A percentile compares a stretch with the other conserved stretches of the same genome.
Conservation (phyloP, 2,888 invertebrate genomes). For the Lepidocyrtoides sp. region DNA sequence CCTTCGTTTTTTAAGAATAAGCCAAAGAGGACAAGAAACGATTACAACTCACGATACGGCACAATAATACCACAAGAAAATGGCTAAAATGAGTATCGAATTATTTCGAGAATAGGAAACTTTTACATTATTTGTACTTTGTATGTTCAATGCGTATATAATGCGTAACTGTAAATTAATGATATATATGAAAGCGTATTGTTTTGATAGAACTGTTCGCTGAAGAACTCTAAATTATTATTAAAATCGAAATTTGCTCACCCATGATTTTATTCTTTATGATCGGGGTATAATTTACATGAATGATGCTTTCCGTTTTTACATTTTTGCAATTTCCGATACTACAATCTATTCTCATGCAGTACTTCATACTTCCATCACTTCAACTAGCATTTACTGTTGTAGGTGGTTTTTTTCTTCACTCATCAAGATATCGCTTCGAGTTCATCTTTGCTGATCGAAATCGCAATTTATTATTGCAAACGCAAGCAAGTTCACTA, state of each 20-base stretch:
- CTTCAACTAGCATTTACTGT: too few species aligned
- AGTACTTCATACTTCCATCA: too few species aligned
- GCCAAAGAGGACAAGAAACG: slow-evolving; percentile 58
- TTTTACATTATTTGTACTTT: slow-evolving; percentile 74
- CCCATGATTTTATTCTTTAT: not conserved
- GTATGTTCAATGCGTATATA: slow-evolving; percentile 23
- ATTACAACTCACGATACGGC: slow-evolving; percentile 7
- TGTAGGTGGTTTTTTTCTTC: too few species aligned
- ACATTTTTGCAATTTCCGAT: too few species aligned
- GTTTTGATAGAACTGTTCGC: slow-evolving; percentile 19
- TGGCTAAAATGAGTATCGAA: slow-evolving; percentile 38
- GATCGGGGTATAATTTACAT: too few species aligned
- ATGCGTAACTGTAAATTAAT: slow-evolving; percentile 29
- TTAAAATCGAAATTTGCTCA: slow-evolving; percentile 74
- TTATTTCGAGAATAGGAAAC: slow-evolving; percentile 44
- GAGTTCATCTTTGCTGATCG: too few species aligned
- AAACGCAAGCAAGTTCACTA: too few species aligned
- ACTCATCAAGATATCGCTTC: too few species aligned
- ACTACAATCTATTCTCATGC: too few species aligned
- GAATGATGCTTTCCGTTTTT: too few species aligned
- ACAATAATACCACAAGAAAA: slow-evolving; percentile 50
- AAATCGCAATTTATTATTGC: too few species aligned
- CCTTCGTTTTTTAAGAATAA: slow-evolving; percentile 22
- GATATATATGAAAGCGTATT: slow-evolving; percentile 24
- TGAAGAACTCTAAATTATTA: slow-evolving; percentile 60